Conservation (phyloP, 2,888 invertebrate genomes). For the Kuschelorhynchus macadamiae region DNA sequence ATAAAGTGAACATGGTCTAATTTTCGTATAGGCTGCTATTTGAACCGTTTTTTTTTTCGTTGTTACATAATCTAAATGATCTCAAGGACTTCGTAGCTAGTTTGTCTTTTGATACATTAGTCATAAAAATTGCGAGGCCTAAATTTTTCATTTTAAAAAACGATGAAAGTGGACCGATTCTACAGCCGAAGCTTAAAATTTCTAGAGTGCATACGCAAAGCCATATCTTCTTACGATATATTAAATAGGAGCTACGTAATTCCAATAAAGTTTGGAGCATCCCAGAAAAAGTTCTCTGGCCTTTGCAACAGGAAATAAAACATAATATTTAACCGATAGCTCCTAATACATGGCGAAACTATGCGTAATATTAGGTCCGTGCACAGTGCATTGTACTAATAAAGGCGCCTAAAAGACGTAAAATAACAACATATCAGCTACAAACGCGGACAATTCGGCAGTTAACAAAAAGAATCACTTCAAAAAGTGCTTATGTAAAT, state of each 20-base stretch:
- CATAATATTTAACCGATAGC: neutral
- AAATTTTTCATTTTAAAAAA: constrained; percentile 26
- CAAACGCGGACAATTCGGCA: constrained; percentile 64
- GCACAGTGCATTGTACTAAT: constrained; percentile 31
- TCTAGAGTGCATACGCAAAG: constrained; percentile 32
- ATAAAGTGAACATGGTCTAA: neutral
- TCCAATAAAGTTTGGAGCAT: constrained; percentile 18
- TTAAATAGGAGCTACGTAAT: too few relatives aligned
- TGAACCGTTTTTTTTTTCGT: too few relatives aligned
- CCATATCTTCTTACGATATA: constrained; percentile 11
- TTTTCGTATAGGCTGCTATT: neutral
- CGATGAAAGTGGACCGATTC: constrained; percentile 46
- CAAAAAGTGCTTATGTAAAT: constrained; percentile 53
- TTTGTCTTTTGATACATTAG: constrained; percentile 32
- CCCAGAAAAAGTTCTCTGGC: too few relatives aligned
- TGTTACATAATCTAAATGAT: constrained; percentile 24
- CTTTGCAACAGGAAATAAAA: neutral
- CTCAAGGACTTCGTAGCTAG: constrained; percentile 41
- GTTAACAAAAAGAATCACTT: constrained; percentile 54
- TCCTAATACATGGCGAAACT: constrained; percentile 22
- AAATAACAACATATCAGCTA: constrained; percentile 67
- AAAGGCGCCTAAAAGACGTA: constrained; percentile 52
- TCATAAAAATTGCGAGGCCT: constrained; percentile 38
- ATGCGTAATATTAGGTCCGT: constrained; percentile 39
- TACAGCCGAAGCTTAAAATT: constrained; percentile 38